Conservation (phyloP, 2,113 vertebrate species). For the Myiagra hebetior region DNA sequence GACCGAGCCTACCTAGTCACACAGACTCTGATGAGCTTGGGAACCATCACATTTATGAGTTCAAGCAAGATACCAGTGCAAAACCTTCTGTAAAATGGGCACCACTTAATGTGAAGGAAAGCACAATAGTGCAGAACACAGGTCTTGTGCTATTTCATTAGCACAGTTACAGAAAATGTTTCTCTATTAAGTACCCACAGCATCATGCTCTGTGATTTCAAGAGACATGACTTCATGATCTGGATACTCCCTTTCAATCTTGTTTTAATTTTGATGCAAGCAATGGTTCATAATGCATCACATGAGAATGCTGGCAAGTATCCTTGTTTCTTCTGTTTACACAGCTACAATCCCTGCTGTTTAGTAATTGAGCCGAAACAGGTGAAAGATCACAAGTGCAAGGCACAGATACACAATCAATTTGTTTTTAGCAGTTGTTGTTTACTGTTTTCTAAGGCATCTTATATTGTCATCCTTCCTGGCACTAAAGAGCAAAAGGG, state of each 20-base stretch:
- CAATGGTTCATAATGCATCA: not conserved
- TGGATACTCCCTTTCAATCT: not conserved
- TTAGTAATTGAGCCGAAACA: not conserved
- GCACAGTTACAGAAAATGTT: not conserved
- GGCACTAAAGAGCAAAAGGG: not conserved
- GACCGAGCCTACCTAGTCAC: not conserved
- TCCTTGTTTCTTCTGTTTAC: not conserved
- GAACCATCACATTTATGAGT: not conserved
- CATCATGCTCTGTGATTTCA: not conserved
- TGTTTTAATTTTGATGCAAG: not conserved
- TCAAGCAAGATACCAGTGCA: not conserved
- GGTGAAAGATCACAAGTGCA: not conserved
- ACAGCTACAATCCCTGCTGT: not conserved
- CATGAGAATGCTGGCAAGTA: not conserved
- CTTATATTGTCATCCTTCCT: not conserved
- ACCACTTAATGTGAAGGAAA: not conserved
- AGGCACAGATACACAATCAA: not conserved
- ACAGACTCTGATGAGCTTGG: not conserved
- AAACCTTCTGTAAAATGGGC: not conserved
- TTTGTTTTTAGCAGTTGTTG: not conserved
- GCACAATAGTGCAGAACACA: not conserved
- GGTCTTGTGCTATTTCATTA: not conserved
- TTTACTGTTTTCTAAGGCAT: not conserved
- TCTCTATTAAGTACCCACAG: not conserved
- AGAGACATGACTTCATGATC: not conserved